Evolutionary conservation across 2,113 vertebrate species (phyloP).

Genomic region (Proterorhinus semilunaris): DNA sequence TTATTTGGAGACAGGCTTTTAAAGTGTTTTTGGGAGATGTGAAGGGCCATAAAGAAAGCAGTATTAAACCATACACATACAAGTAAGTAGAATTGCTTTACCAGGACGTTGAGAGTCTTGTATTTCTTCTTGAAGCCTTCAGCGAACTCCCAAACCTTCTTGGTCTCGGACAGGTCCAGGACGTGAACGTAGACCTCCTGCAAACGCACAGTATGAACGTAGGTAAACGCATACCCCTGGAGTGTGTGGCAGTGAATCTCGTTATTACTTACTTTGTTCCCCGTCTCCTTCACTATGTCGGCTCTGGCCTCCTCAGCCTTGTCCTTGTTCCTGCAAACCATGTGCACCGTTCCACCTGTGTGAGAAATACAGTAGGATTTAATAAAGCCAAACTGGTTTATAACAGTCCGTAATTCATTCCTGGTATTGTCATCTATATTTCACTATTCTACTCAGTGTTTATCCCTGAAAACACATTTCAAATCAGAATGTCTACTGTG

Average conservation of each 20-base stretch:
- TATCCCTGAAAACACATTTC: too few species aligned
- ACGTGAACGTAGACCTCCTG: constrained; percentile 80
- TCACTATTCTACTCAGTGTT: too few species aligned
- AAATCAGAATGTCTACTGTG: too few species aligned
- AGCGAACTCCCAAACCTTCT: constrained; percentile 80
- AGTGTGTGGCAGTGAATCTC: too few species aligned
- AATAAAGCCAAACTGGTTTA: background rate
- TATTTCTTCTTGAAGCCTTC: constrained; percentile 78
- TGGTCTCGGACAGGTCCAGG: constrained; percentile 78
- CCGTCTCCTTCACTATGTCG: constrained; percentile 78
- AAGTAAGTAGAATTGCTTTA: constrained; percentile 34
- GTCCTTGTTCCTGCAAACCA: constrained; percentile 83
- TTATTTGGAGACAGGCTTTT: too few species aligned
- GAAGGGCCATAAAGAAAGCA: too few species aligned
- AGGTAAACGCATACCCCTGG: background rate
- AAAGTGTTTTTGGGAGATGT: too few species aligned
- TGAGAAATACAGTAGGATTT: background rate
- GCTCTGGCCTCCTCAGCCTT: constrained; percentile 79
- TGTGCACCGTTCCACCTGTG: constrained; percentile 78
- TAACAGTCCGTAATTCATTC: too few species aligned
- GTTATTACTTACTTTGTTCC: constrained; percentile 72
- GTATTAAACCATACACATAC: too few species aligned
- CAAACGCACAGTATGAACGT: constrained; percentile 17
- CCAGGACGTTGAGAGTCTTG: constrained; percentile 80
- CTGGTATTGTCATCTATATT: too few species aligned